phyloP scores from a whole-genome alignment of 2,888 invertebrate genomes.

The Cyrtodaria siliqua region DNA sequence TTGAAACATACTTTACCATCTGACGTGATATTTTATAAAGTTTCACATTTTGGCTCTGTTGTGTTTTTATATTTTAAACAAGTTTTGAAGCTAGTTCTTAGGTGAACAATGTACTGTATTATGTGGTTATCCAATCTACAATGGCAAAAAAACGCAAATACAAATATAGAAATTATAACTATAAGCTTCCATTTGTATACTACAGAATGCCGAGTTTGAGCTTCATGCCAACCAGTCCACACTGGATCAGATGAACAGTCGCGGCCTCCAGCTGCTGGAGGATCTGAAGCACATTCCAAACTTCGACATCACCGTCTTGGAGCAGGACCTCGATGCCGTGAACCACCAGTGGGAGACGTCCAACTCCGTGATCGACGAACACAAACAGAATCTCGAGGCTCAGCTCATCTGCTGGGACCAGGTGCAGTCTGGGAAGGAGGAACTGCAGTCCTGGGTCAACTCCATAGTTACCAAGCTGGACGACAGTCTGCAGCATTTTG shows the following conservation, averaged over 20 bases:
- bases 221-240: conserved; percentile 88
- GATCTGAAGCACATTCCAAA: conserved; percentile 81
- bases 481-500: conserved; percentile 91
- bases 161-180: no score
- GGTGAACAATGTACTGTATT: no score
- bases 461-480: conserved; percentile 93
- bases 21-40: no score
- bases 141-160: no score
- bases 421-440: conserved; percentile 93
- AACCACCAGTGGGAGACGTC: conserved; percentile 80
- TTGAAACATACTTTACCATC: no score
- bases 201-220: conserved; percentile 83
- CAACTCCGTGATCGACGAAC: conserved; percentile 88
- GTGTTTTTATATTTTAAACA: no score
- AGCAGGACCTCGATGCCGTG: conserved; percentile 76
- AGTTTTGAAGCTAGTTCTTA: no score
- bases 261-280: conserved; percentile 86
- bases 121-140: no score
- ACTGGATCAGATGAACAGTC: conserved; percentile 89
- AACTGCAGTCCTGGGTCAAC: conserved; percentile 94
- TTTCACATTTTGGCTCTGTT: no score
- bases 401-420: conserved; percentile 97
- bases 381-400: conserved; percentile 93
- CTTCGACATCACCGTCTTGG: conserved; percentile 75
- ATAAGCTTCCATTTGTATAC: no score